Base-by-base conservation (phyloP, 2,113 vertebrate species). In the Nematolebias whitei region DNA sequence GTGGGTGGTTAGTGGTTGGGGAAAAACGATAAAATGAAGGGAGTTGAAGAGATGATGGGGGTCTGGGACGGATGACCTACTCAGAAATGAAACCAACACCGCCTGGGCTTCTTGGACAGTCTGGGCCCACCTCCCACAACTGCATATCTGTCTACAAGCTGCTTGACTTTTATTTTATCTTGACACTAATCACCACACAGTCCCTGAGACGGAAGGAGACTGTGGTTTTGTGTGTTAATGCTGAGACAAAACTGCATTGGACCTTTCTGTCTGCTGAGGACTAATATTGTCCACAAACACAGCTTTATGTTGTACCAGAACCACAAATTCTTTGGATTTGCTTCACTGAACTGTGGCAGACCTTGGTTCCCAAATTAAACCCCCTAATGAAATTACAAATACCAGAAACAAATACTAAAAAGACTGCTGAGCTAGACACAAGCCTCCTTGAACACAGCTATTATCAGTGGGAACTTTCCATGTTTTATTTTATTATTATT, bases 321-420 rank as follows among this genome's bases (percentile, higher is more conserved):
- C 86, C 85, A 76, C 88, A 89, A 80, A 87, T 88, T 72, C 80
- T 79, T 82, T 77, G 82, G 76, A 86, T 55, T 72, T 62, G 86
- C 87, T 91, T 85, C 75, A 63, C 57, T 83, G 84, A 88, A 85
- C 83, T 85, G 86, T 75, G 82, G 80, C 83, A 85, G 85, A 88
- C 86, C 77, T 62, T 74, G 66, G 72, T 82, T 89, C 85, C 84
- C 84, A 80, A 89, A 71, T 79, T 85, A 64, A 78, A 84, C 71
- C 83, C 82, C 80, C 84, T 87, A 85, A 89, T 90, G 87, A 85
- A 88, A 89, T 89, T 82, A 85, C 78, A 87, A 85, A 84, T 79
- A 79, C 77, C 80, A 84, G 78, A 87, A 75, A 72, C 71, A 81
- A 87, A 84, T 85, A 83, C 76, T 76, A 74, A 66, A 67, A 64